Evolutionary conservation across 2,888 invertebrate genomes (phyloP), one percentile per base, ranked within the genome.

Genomic region (Yponomeuta plumbellus): DNA sequence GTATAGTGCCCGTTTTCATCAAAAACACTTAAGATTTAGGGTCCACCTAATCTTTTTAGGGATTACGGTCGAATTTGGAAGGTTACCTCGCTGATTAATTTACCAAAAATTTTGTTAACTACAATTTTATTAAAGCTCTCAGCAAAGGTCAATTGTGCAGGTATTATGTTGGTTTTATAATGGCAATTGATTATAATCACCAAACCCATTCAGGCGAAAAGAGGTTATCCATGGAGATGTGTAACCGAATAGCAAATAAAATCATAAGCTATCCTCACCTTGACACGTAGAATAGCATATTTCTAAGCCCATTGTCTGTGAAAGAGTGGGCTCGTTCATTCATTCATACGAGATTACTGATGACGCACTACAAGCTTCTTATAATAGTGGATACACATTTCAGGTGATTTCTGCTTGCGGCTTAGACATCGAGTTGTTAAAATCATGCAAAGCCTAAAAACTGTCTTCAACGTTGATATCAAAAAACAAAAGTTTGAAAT

Each of bases 241-340:
- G 44, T 44, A 44, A 11, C 34, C 26, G 26, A 8, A 34, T 6
- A 34, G 34, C 8, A 34, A 34, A 34, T 34, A 34, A 17, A 44
- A 44, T 44, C 44, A 11, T 17, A 44, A 44, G 44, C 44, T 44
- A 21, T 58, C 21, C n/a, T 61, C 61, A 61, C 61, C 61, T 61
- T 61, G 61, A 61, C 61, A 61, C 34, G 44, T 5, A 44, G 44
- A 26, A 34, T 26, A 61, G 22, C 11, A 26, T 61, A 26, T 61
- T 61, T 61, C 61, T 34, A 61, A 61, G 61, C 61, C 34, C 26
- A 61, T 61, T 61, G 61, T 61, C 10, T 11, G 17, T 61, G 22
- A 1, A n/a, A 6, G 61, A 34, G 61, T 61, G 61, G 61, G 61
- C 26, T 6, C 44, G 44, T 17, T 17, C 44, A 17, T 59, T 61